Evolutionary conservation across 2,888 invertebrate species (phyloP).

Genomic region (Blera fallax): DNA sequence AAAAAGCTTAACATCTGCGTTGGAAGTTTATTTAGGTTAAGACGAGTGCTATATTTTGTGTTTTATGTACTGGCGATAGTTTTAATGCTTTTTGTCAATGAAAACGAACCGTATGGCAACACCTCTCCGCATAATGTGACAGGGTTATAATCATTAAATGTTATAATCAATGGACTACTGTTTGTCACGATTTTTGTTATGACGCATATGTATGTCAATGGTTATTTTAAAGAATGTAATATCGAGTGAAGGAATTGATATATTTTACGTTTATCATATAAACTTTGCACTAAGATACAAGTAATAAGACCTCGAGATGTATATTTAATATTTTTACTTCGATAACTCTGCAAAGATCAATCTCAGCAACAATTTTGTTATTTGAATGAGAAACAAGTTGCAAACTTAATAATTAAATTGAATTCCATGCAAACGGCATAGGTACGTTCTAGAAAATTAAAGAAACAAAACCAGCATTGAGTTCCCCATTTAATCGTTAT

Average conservation of each 20-base stretch:
- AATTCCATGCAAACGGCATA: background rate
- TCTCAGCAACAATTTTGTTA: background rate
- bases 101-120: constrained; percentile 1
- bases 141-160: constrained; percentile 11
- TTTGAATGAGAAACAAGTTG: background rate
- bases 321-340: too few relatives aligned
- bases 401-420: background rate
- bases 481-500: background rate
- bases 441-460: background rate
- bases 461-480: background rate
- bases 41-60: background rate
- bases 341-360: too few relatives aligned
- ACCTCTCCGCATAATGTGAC: background rate
- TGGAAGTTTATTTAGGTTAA: constrained; percentile 18
- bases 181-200: constrained; percentile 18
- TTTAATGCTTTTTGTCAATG: constrained; percentile 16
- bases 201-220: background rate
- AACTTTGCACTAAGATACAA: background rate
- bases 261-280: background rate
- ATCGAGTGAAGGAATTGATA: background rate
- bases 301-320: too few relatives aligned
- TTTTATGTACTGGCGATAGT: background rate
- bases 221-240: background rate
- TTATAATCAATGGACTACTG: constrained; percentile 8
- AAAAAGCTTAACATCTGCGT: background rate